These are phyloP conservation scores for Lepidochitona cinerea DNA, from an alignment of 2,888 invertebrate genomes.

Conservation along the genomic window DNA sequence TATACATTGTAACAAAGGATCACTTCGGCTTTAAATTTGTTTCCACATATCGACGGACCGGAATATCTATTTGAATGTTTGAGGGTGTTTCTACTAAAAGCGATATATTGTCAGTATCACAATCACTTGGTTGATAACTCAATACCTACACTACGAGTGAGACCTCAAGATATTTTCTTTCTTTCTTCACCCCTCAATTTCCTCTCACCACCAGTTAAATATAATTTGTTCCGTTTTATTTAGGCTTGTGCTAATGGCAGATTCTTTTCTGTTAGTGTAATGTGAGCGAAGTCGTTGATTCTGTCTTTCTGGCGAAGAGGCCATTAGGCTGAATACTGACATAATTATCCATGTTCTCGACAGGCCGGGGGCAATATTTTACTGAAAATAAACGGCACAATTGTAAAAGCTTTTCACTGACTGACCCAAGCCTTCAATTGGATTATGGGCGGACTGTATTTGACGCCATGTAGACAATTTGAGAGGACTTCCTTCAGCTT, in stretches of 20 bases:
- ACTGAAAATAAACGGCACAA: background rate
- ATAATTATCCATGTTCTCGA: background rate
- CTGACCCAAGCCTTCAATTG: background rate
- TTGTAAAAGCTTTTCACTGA: background rate
- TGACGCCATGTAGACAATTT: background rate
- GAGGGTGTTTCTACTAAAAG: no score
- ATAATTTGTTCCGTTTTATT: background rate
- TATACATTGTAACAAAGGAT: no score
- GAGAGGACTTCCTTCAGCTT: no score
- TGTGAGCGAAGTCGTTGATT: background rate
- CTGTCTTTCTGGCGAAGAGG: background rate
- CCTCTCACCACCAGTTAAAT: no score
- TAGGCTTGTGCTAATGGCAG: background rate
- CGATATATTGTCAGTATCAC: no score
- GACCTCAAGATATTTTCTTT: background rate
- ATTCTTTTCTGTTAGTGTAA: background rate
- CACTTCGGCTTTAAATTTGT: no score
- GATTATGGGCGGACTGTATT: background rate
- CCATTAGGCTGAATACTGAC: background rate
- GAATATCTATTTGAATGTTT: no score
- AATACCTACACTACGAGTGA: no score
- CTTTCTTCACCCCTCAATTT: no score
- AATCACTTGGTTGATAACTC: no score
- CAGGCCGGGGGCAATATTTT: background rate
- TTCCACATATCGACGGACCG: no score